Conservation (phyloP, 2,888 invertebrate species). For the Blera fallax region DNA sequence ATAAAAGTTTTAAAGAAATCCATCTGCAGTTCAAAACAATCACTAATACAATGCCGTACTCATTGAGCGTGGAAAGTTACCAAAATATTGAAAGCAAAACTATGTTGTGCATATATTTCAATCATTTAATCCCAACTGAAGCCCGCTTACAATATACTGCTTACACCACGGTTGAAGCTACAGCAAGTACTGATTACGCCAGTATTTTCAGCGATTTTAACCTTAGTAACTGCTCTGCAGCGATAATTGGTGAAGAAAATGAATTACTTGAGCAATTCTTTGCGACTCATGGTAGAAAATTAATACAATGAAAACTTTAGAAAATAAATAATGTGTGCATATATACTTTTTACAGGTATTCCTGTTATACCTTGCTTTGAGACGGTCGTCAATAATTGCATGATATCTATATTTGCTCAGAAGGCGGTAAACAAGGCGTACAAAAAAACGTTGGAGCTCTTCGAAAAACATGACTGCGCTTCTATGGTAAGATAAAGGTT, state of each 20-base stretch:
- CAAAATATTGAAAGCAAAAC: slow-evolving; percentile 66
- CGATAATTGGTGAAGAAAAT: slow-evolving; percentile 47
- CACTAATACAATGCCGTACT: slow-evolving; percentile 71
- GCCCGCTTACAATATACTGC: slow-evolving; percentile 50
- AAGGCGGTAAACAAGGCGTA: slow-evolving; percentile 28
- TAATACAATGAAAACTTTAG: not conserved
- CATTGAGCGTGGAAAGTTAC: slow-evolving; percentile 73
- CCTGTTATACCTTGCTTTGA: slow-evolving; percentile 61
- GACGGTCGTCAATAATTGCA: slow-evolving; percentile 52
- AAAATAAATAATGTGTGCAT: not conserved
- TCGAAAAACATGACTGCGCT: slow-evolving; percentile 58
- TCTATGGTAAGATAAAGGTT: slow-evolving; percentile 51
- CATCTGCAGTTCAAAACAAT: slow-evolving; percentile 52
- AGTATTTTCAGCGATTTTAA: slow-evolving; percentile 56
- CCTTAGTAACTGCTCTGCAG: slow-evolving; percentile 62
- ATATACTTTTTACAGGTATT: slow-evolving; percentile 24
- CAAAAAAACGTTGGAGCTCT: slow-evolving; percentile 47
- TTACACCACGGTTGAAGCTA: slow-evolving; percentile 49
- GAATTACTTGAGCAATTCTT: slow-evolving; percentile 56
- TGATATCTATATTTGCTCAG: slow-evolving; percentile 49
- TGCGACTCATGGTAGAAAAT: slow-evolving; percentile 23
- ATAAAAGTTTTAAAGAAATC: slow-evolving; percentile 55
- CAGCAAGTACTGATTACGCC: slow-evolving; percentile 2
- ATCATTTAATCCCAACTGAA: slow-evolving; percentile 65
- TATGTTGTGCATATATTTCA: slow-evolving; percentile 73